Percentiles rank a stretch among this genome's conserved stretches.
Evolutionary conservation across 2,113 vertebrate species (phyloP).

Genomic region (Prinia subflava): DNA sequence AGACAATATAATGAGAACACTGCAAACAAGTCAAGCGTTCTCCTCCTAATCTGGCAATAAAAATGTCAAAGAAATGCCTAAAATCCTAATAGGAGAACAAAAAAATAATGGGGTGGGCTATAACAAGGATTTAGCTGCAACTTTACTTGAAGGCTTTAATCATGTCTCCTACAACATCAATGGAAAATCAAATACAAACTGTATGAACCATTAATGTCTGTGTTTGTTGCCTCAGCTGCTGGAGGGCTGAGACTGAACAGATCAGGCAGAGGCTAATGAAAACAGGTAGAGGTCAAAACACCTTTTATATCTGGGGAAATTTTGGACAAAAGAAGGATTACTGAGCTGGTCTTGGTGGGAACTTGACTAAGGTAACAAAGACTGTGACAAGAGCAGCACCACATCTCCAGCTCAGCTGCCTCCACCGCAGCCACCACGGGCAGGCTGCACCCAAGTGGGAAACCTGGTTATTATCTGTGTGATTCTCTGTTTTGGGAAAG

Average conservation of each 20-base stretch:
- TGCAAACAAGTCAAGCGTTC: slow-evolving; percentile 74
- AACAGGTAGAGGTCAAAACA: background rate
- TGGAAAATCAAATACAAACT: slow-evolving; percentile 6
- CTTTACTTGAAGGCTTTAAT: slow-evolving; percentile 39
- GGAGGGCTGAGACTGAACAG: background rate
- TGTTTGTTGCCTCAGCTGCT: background rate
- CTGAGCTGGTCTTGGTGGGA: background rate
- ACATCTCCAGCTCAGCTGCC: background rate
- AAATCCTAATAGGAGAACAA: slow-evolving; percentile 59
- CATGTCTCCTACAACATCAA: background rate
- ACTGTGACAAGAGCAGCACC: background rate
- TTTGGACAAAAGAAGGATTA: background rate
- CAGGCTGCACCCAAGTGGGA: background rate
- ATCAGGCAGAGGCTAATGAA: background rate
- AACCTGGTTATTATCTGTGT: background rate
- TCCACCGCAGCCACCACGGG: rapidly evolving
- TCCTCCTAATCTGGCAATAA: slow-evolving; percentile 75
- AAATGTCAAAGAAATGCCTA: slow-evolving; percentile 62
- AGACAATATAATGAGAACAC: slow-evolving; percentile 74
- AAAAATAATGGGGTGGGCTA: slow-evolving; percentile 34
- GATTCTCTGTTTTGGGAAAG: background rate
- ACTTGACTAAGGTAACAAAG: background rate
- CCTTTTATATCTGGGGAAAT: background rate
- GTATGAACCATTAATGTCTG: background rate
- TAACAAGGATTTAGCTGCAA: slow-evolving; percentile 38